phyloP scores from a whole-genome alignment of 1,140 invertebrate species.

The Wiebesia pumilae region DNA sequence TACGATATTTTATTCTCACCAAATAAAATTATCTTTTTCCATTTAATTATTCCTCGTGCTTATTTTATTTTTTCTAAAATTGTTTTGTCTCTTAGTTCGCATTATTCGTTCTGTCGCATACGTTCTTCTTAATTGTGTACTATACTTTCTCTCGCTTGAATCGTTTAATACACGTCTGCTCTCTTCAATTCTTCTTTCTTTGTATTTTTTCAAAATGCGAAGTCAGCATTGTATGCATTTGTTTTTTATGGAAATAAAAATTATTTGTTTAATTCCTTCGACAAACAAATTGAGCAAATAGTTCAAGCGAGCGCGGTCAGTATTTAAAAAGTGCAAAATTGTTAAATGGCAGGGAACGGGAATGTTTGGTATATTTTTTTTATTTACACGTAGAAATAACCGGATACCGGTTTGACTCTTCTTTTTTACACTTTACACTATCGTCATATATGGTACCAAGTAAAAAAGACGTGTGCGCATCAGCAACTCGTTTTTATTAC shows the following conservation, averaged over 20 bases:
- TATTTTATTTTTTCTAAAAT: background rate
- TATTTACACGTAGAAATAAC: constrained; percentile 1
- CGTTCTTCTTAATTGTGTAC: background rate
- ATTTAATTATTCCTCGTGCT: background rate
- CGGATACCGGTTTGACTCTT: background rate
- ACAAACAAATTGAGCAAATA: background rate
- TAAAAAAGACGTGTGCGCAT: background rate
- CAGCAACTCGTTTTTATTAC: background rate
- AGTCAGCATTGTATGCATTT: background rate
- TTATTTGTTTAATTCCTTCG: background rate
- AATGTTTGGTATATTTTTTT: constrained; percentile 8
- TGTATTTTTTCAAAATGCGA: background rate
- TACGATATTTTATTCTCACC: background rate
- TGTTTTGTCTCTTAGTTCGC: background rate
- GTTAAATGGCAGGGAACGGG: background rate
- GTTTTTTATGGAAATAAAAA: background rate
- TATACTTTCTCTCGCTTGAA: background rate
- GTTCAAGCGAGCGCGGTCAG: background rate
- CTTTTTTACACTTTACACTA: background rate
- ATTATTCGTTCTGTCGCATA: background rate
- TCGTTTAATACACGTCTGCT: constrained; percentile 15
- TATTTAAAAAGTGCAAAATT: background rate
- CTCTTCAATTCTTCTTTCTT: background rate
- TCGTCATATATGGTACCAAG: background rate
- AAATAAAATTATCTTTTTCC: background rate